Evolutionary conservation across 1,140 invertebrate genomes (phyloP).

Genomic region (Megalonaias nervosa): DNA sequence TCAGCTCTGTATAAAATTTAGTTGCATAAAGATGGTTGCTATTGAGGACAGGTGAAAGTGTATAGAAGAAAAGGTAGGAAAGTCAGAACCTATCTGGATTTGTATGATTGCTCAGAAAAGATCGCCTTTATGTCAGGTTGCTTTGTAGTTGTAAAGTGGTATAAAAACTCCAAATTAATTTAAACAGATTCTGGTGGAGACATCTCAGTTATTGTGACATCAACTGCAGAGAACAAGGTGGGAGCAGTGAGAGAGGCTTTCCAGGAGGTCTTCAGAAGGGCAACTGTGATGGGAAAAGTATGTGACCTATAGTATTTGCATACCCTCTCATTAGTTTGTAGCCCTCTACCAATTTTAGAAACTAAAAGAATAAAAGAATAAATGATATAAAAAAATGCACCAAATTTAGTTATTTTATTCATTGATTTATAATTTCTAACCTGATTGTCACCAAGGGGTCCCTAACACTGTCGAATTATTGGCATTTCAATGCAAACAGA

Average conservation of each 20-base stretch:
- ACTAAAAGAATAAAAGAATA: background rate
- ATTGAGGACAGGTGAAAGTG: too few relatives aligned
- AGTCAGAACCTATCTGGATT: too few relatives aligned
- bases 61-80: too few relatives aligned
- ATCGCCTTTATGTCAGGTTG: background rate
- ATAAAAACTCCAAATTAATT: slow-evolving; percentile 45
- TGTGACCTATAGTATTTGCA: background rate
- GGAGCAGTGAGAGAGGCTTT: slow-evolving; percentile 87
- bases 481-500: too few relatives aligned
- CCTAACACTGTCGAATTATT: too few relatives aligned
- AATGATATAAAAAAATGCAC: background rate
- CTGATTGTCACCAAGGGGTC: too few relatives aligned
- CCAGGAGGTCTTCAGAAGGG: slow-evolving; percentile 85
- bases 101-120: too few relatives aligned
- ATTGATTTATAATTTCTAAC: too few relatives aligned
- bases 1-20: too few relatives aligned
- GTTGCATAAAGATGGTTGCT: too few relatives aligned
- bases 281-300: slow-evolving; percentile 77
- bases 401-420: too few relatives aligned
- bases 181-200: slow-evolving; percentile 84
- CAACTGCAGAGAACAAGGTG: slow-evolving; percentile 84
- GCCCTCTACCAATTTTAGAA: too few relatives aligned
- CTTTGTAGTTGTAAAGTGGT: background rate
- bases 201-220: slow-evolving; percentile 83
- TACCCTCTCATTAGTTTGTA: background rate